Base-by-base conservation (phyloP, 1,140 invertebrate genomes). In the Cheumatopsyche charites region DNA sequence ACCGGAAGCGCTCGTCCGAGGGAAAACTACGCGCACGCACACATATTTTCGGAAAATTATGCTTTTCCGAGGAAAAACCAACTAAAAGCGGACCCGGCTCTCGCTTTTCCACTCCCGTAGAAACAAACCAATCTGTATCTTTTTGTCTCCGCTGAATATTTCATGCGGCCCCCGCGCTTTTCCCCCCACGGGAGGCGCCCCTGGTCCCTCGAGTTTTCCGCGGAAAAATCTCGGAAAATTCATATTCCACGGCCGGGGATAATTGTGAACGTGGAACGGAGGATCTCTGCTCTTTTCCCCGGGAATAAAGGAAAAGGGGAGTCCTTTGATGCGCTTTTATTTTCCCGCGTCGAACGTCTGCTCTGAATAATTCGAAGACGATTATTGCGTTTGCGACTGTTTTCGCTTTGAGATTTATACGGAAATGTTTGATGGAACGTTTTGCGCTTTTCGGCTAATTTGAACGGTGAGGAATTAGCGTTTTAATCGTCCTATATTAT, bases 121-220 rank as follows among this genome's bases (percentile, higher is more conserved):
- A 67, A 67, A 67, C 65, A 67, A 67, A 67, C 65, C 65, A 67
- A 67, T 67, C 65, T 67, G 65, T 67, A 49, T 67, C 65, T 67
- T 67, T 67, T 67, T 67, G 65, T 67, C 65, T 47, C 65, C 65
- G 65, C 23, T 67, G 65, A 67, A 67, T 67, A 67, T 67, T 67
- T 67, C 65, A 67, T 67, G 43, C 45, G 65, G 21, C 42, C 13
- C 62, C 1, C n/a, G n/a, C 13, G 45, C 13, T 49, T 49, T 49
- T 15, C 45, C 13, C 29, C 29, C 29, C 29, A 3, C 3, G 29
- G 29, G 3, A 3, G 3, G 29, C 29, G 29, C 29, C 29, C 29
- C 29, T 9, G 3, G 29, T 9, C 29, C 29, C 29, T 36, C 29
- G 3, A 36, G 29, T 36, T 9, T 3, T 36, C 29, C 29, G 13